Base-by-base conservation (phyloP, 23 tunicate species). In the Ascidia mentula region DNA sequence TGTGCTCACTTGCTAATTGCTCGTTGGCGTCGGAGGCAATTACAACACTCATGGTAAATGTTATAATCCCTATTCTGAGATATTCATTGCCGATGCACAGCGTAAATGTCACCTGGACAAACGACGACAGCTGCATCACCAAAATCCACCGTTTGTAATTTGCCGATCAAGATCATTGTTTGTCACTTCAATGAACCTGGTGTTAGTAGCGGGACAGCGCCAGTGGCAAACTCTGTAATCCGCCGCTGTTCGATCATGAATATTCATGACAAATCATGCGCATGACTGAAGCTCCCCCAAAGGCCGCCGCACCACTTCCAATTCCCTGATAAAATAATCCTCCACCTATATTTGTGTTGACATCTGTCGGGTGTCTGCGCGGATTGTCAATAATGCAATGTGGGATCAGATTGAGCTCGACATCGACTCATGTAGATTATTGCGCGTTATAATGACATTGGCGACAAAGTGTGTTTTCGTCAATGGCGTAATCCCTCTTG, bases 191-290 rank as follows among this genome's bases (percentile, higher is more conserved):
- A 26, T 28, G 22, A 53, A 53, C 65, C 65, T 53, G 65, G 28
- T 53, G 65, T 53, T 28, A 53, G 28, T 53, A 28, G 13, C 65
- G 7, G 65, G 65, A 53, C 65, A 53, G 24, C 22, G 65, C 24
- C 65, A 3, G 65, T 28, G 65, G 65, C 65, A 9, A n/a, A 28
- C 65, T 9, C 24, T 53, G 12, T 20, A 53, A 53, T 26, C 65
- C 65, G 65, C 22, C 65, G 65, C 22, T 53, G 24, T 20, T 53
- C 65, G 24, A 1, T 53, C 65, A 53, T 53, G 28, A 53, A 53
- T 53, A 53, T 53, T 53, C 65, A 53, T 28, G 65, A 53, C 65
- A 53, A 20, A 53, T 53, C 65, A 53, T 28, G 24, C 65, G 65
- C 65, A 20, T 28, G 65, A 53, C 12, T 53, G 65, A 53, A 6